A percentile compares a stretch with the other conserved stretches of the same genome.
phyloP scores from a whole-genome alignment of 2,113 vertebrate genomes.

The Benitochromis conjunctus region DNA sequence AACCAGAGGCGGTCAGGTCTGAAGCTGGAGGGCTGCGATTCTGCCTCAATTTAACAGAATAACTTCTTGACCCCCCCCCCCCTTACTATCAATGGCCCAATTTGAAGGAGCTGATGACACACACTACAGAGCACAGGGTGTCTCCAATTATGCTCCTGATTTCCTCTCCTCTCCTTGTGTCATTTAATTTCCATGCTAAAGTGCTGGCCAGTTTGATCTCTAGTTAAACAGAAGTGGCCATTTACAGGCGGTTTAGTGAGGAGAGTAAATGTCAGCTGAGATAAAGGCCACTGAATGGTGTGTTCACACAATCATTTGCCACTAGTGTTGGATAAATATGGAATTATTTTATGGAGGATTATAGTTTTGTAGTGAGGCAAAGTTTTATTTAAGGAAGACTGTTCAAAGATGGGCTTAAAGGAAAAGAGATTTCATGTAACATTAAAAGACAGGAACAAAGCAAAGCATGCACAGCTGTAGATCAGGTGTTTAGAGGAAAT shows the following conservation, averaged over 20 bases:
- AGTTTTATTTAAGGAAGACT: not conserved
- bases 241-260: slow-evolving; percentile 43
- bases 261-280: slow-evolving; percentile 57
- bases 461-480: not conserved
- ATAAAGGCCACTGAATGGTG: slow-evolving; percentile 34
- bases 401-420: not conserved
- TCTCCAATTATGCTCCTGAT: slow-evolving; percentile 61
- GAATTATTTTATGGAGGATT: not conserved
- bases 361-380: not conserved
- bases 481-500: not conserved
- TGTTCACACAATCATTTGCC: not conserved
- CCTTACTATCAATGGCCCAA: slow-evolving; percentile 34
- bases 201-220: slow-evolving; percentile 69
- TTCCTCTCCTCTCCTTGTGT: slow-evolving; percentile 35
- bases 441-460: not conserved
- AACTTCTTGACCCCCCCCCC: slow-evolving; percentile 58
- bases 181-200: slow-evolving; percentile 64
- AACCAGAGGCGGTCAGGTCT: slow-evolving; percentile 30
- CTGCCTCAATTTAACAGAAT: slow-evolving; percentile 39
- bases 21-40: slow-evolving; percentile 36
- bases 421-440: not conserved
- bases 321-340: not conserved
- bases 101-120: slow-evolving; percentile 81
- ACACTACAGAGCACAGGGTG: slow-evolving; percentile 59
- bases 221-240: slow-evolving; percentile 65